Evolutionary conservation across 2,888 invertebrate species (phyloP), one percentile per base, ranked within the genome.

Genomic region (Tipula unca): DNA sequence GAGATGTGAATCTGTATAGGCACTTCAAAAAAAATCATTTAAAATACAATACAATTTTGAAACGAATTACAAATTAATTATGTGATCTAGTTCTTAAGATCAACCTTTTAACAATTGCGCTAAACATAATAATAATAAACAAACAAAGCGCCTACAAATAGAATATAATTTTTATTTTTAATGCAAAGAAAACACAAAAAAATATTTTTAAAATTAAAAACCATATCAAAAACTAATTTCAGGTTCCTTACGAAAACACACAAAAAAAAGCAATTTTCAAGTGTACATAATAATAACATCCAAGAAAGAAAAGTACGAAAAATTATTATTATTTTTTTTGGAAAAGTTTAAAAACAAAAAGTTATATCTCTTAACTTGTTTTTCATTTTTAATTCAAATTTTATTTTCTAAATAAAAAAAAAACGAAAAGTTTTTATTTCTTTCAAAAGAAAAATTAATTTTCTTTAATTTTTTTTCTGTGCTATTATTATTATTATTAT

Each of bases 341-440:
- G 25, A 69, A 69, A 69, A 69, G 69, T 69, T 69, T 69, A 69
- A 13, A 69, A 69, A 69, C 69, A 69, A 69, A 69, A 69, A 69
- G 69, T 69, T 69, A 69, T 69, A 69, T 69, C 69, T 69, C 69
- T 69, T 69, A 69, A 69, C 69, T 69, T 69, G 69, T 69, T 69
- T 69, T 69, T 69, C 69, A 69, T 69, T 69, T 69, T 69, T 69
- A 69, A 69, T 69, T 25, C 69, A 69, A 69, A 69, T 69, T 69
- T 69, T 69, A 69, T 69, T 69, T 69, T 69, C 25, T n/a, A 3
- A 54, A 25, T 10, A 69, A 25, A 25, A 13, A 69, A 25, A 20
- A 69, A 25, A 2, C 14, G 42, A 69, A 69, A 69, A 69, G 69
- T 69, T 69, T 69, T 69, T 69, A 69, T 69, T 69, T 69, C 69